Base-by-base conservation (phyloP, 2,888 invertebrate species). In the Nymphalis c-album region DNA sequence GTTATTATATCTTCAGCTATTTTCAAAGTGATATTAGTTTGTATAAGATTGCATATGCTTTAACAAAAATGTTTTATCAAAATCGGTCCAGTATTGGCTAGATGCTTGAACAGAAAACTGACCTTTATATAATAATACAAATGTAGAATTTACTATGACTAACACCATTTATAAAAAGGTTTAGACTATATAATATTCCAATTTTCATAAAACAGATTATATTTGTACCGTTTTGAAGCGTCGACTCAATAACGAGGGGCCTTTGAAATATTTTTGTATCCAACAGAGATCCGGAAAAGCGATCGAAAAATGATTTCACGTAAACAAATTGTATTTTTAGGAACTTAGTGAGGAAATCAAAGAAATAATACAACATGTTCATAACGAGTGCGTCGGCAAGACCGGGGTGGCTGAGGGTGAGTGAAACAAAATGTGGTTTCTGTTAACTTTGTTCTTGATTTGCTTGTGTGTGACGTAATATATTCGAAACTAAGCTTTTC, bases 361-460 rank as follows among this genome's bases (percentile, higher is more conserved):
- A 84, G 92, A 93, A 87, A 90, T 93, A 84, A 90, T 93, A 81
- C 83, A 88, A 77, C 86, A 87, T 76, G 80, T 93, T 79, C 92
- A 93, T 84, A 87, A 87, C 82, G 87, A 87, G 76, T 93, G 92
- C 84, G 90, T 90, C 71, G 85, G 73, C 69, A 91, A 86, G 81
- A 91, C 91, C 69, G 91, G 91, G 77, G 89, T 84, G 72, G 77
- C 90, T 64, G 92, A 93, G 87, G 91, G 93, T 92, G 81, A 87
- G 90, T 83, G 82, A 86, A 82, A 84, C 80, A 82, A 85, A 85
- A 83, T 80, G 80, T 80, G 83, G 83, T 88, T 88, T 83, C 79
- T 80, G 74, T 72, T 77, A 78, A 81, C 86, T 91, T 91, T 90
- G 90, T 88, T 85, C 83, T 83, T 79, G 74, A 79, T 80, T 80